Evolutionary conservation across 2,888 invertebrate genomes (phyloP).

Genomic region (Pachydiplax longipennis): DNA sequence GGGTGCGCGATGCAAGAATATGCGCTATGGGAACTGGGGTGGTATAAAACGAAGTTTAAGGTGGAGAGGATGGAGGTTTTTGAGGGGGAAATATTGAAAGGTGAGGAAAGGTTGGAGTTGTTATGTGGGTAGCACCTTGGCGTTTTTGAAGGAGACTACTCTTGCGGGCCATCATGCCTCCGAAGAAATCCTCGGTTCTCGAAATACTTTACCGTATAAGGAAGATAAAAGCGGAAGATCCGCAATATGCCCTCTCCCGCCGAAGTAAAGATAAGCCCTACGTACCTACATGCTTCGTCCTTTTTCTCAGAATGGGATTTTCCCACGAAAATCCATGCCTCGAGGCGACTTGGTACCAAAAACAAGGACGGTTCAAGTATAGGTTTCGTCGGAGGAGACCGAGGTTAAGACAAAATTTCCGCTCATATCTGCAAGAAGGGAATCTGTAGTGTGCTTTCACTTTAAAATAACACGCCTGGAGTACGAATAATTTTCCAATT

Average conservation of each 20-base stretch:
- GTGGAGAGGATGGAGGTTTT: not conserved
- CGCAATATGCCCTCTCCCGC: not conserved
- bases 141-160: not conserved
- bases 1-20: not conserved
- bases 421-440: not conserved
- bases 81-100: no score
- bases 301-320: not conserved
- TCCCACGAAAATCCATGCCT: conserved; percentile 27
- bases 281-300: not conserved
- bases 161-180: not conserved
- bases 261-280: conserved; percentile 9
- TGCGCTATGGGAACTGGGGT: not conserved
- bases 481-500: not conserved
- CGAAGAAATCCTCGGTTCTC: conserved; percentile 12
- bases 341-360: not conserved
- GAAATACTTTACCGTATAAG: not conserved
- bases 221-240: not conserved
- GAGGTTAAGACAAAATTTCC: not conserved
- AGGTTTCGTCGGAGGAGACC: not conserved
- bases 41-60: not conserved
- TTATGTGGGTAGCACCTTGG: not conserved
- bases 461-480: conserved; percentile 24
- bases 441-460: not conserved
- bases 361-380: not conserved
- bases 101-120: not conserved